Base-by-base conservation (phyloP, 2,113 vertebrate genomes). In the Puntigrus tetrazona region DNA sequence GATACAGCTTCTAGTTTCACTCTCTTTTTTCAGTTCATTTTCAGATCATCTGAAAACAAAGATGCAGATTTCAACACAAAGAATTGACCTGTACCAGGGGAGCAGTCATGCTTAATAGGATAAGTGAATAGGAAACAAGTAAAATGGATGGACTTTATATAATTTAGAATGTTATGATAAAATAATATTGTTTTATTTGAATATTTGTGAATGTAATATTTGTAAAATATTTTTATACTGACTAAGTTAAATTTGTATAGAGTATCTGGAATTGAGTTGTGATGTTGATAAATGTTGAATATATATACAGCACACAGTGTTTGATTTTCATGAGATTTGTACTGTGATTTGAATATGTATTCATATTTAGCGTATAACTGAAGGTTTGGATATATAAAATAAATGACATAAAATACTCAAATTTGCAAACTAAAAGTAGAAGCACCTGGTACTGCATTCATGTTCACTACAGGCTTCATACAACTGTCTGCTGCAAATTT, bases 1-100 rank as follows among this genome's bases (percentile, higher is more conserved):
- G 14, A 52, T 75, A 50, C 45, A 75, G 73, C n/a, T n/a, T 75
- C 50, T 75, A 45, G 73, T 50, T 75, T 50, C 73, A 75, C 73
- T 75, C 45, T 75, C 73, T 75, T 75, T 75, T n/a, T 75, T 75
- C 43, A 75, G 6, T 50, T 75, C 73, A 75, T 75, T 75, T 75
- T 75, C 73, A 75, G 73, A 75, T 29, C 27, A 75, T 47, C 73
- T 50, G 73, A 75, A 75, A 75, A 75, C 50, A 75, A 75, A 75
- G 43, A 31, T 47, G 73, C 45, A 22, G 43, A 50, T 31, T 75
- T 75, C 73, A 75, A n/a, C n/a, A 31, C 45, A 75, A 75, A 75
- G 73, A 75, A 75, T 25, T 75, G 73, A 75, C 25, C 31, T 16
- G 8, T 50, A 75, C 73, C 73, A 75, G 45, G 73, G 73, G 73